Conservation (phyloP, 2,888 invertebrate species). For the Tuta absoluta region DNA sequence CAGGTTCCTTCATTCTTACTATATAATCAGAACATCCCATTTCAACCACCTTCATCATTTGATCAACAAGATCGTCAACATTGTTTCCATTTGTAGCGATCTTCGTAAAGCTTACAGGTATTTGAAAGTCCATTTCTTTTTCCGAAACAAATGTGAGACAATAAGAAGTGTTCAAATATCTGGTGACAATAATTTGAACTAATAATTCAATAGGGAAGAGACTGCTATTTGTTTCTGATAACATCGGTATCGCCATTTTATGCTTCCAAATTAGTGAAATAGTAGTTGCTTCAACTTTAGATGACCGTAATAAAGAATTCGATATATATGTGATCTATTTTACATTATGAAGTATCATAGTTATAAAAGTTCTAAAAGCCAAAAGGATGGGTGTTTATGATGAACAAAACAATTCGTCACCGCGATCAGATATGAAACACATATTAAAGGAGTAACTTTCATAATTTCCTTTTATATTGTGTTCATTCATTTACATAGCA, state of each 20-base stretch:
- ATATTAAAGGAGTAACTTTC: too few relatives aligned
- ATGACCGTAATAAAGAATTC: too few relatives aligned
- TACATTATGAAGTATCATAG: too few relatives aligned
- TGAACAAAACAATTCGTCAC: too few relatives aligned
- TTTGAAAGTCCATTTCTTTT: constrained; percentile 34
- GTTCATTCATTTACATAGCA: too few relatives aligned
- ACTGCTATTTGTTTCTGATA: neutral
- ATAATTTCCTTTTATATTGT: too few relatives aligned
- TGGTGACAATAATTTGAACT: constrained; percentile 53
- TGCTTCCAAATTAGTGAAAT: neutral
- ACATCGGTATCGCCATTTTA: neutral
- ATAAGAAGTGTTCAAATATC: constrained; percentile 56
- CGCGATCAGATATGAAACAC: too few relatives aligned
- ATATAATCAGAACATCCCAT: constrained; percentile 75
- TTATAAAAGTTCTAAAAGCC: too few relatives aligned
- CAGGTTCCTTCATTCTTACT: constrained; percentile 59
- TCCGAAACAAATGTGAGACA: constrained; percentile 66
- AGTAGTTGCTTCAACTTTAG: too few relatives aligned
- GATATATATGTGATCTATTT: too few relatives aligned
- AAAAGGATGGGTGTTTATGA: too few relatives aligned
- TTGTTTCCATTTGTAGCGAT: constrained; percentile 44
- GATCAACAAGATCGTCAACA: constrained; percentile 42
- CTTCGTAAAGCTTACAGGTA: constrained; percentile 46
- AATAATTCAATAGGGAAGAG: constrained; percentile 55
- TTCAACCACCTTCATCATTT: constrained; percentile 61